These are phyloP conservation scores for Ciona savignyi DNA, from an alignment of 23 tunicate species.

Conservation along the genomic window DNA sequence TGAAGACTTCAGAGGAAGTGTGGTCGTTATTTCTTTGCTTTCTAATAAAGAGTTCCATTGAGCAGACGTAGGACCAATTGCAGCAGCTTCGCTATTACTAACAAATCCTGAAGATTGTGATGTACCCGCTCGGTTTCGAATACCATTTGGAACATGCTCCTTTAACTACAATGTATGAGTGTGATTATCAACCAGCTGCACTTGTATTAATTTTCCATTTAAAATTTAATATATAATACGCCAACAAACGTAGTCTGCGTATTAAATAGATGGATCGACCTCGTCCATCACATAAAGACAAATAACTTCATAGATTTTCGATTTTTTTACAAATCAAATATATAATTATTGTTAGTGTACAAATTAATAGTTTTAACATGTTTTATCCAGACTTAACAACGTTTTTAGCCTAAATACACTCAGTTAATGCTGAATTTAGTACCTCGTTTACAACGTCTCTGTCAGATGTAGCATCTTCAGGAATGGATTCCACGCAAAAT, in stretches of 20 bases:
- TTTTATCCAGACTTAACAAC: too few relatives aligned
- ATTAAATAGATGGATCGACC: too few relatives aligned
- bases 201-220: not conserved
- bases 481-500: not conserved
- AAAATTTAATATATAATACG: not conserved
- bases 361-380: too few relatives aligned
- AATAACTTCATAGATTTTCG: too few relatives aligned
- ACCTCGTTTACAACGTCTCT: not conserved
- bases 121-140: conserved; percentile 20
- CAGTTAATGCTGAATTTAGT: too few relatives aligned
- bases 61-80: too few relatives aligned
- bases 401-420: too few relatives aligned
- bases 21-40: not conserved
- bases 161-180: not conserved
- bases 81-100: conserved; percentile 6
- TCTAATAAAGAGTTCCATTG: not conserved
- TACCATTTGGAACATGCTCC: not conserved
- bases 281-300: too few relatives aligned
- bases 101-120: conserved; percentile 34
- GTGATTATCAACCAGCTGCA: too few relatives aligned
- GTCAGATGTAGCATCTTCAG: not conserved
- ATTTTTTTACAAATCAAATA: too few relatives aligned
- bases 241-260: not conserved
- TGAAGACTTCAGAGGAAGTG: not conserved
- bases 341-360: too few relatives aligned